Conservation (phyloP, 2,888 invertebrate genomes). For the Megaustenia siamemsis region DNA sequence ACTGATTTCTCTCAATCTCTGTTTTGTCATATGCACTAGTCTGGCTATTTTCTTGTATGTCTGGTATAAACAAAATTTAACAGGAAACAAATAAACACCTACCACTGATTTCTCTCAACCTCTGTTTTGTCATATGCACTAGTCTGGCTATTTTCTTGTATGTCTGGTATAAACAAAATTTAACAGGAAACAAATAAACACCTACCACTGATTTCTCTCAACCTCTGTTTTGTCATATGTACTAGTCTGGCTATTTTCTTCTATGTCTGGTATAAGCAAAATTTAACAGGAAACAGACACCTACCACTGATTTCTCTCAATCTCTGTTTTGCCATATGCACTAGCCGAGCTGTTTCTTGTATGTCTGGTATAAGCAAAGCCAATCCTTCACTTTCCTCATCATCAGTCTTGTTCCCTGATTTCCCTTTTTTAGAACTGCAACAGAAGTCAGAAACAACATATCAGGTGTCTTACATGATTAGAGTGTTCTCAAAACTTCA, state of each 20-base stretch:
- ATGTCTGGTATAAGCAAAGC: constrained; percentile 94
- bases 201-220: constrained; percentile 65
- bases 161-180: no score
- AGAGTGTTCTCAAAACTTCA: no score
- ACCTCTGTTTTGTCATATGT: constrained; percentile 73
- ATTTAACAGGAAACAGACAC: not conserved
- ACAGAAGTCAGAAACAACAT: not conserved
- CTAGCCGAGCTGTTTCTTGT: constrained; percentile 84
- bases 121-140: no score
- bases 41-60: no score
- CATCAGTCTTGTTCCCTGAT: constrained; percentile 82
- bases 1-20: no score
- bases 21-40: no score
- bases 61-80: no score
- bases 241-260: constrained; percentile 84
- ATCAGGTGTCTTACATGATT: no score
- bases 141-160: no score
- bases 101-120: no score
- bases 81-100: no score
- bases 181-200: no score
- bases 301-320: constrained; percentile 65
- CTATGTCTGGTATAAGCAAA: constrained; percentile 93
- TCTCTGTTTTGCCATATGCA: constrained; percentile 76
- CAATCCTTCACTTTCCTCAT: constrained; percentile 92
- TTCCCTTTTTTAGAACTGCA: constrained; percentile 72